A percentile compares a stretch with the other conserved stretches of the same genome.
These are phyloP conservation scores for Nestor notabilis DNA, from an alignment of 2,113 vertebrate genomes.

Conservation along the genomic window DNA sequence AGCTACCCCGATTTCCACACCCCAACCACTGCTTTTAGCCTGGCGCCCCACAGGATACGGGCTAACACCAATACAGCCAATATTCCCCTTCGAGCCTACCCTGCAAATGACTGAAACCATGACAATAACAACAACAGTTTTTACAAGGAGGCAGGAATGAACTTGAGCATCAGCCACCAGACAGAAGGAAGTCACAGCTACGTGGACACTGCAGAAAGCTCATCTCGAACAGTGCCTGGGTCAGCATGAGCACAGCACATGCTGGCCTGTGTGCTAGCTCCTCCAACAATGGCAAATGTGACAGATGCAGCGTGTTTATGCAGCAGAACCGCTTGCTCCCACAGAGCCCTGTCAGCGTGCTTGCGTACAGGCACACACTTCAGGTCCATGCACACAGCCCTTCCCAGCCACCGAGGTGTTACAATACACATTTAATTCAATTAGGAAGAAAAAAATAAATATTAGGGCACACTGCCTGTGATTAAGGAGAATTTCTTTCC, in stretches of 20 bases:
- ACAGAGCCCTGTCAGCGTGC: neutral
- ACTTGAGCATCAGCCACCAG: neutral
- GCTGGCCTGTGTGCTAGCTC: neutral
- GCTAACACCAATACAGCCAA: neutral
- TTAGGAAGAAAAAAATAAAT: neutral
- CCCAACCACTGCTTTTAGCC: neutral
- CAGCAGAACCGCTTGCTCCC: neutral
- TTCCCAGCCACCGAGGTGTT: neutral
- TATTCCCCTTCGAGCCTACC: neutral
- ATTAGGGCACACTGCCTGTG: neutral
- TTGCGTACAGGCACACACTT: neutral
- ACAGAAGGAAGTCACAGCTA: neutral
- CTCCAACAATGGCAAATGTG: neutral
- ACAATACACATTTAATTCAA: conserved; percentile 4
- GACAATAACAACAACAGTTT: neutral
- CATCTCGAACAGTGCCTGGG: neutral
- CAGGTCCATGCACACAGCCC: accelerated
- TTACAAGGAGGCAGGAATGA: neutral
- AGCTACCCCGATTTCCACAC: neutral
- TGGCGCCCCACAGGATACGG: accelerated
- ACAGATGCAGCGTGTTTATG: neutral
- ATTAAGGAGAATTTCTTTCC: conserved; percentile 50
- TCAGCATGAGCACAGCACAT: accelerated
- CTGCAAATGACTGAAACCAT: neutral
- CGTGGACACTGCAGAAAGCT: accelerated